A percentile compares a stretch with the other conserved stretches of the same genome.
Evolutionary conservation across 2,888 invertebrate genomes (phyloP).

Genomic region (Melipona beecheii): DNA sequence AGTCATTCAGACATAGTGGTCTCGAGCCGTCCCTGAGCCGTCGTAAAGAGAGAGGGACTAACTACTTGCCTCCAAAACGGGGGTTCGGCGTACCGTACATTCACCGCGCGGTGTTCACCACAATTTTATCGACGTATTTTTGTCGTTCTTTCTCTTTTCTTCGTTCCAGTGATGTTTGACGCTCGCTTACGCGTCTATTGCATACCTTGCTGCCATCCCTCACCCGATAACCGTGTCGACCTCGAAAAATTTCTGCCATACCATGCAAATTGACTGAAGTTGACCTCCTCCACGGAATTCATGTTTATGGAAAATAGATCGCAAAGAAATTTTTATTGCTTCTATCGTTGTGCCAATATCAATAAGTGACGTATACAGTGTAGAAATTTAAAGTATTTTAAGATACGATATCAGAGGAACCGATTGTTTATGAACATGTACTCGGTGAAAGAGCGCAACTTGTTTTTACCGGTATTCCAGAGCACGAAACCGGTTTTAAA

Average conservation of each 20-base stretch:
- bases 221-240: conserved; percentile 42
- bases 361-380: neutral
- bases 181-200: conserved; percentile 3
- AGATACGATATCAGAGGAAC: conserved; percentile 1
- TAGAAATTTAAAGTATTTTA: neutral
- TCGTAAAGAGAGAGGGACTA: conserved; percentile 65
- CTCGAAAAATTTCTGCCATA: conserved; percentile 40
- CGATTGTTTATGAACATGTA: conserved; percentile 14
- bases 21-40: conserved; percentile 64
- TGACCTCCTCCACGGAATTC: neutral
- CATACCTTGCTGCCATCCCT: conserved; percentile 37
- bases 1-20: conserved; percentile 41
- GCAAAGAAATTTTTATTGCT: neutral
- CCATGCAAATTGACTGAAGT: conserved; percentile 30
- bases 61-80: conserved; percentile 68
- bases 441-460: conserved; percentile 16
- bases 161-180: conserved; percentile 13
- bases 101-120: conserved; percentile 67
- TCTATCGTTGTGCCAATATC: neutral
- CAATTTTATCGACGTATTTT: conserved; percentile 63
- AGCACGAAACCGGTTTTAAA: conserved; percentile 53
- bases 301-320: neutral
- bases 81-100: conserved; percentile 67
- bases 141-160: conserved; percentile 36
- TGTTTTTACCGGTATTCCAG: conserved; percentile 44